Base-by-base conservation (phyloP, 2,113 vertebrate species). In the Machaerirhynchus nigripectus region DNA sequence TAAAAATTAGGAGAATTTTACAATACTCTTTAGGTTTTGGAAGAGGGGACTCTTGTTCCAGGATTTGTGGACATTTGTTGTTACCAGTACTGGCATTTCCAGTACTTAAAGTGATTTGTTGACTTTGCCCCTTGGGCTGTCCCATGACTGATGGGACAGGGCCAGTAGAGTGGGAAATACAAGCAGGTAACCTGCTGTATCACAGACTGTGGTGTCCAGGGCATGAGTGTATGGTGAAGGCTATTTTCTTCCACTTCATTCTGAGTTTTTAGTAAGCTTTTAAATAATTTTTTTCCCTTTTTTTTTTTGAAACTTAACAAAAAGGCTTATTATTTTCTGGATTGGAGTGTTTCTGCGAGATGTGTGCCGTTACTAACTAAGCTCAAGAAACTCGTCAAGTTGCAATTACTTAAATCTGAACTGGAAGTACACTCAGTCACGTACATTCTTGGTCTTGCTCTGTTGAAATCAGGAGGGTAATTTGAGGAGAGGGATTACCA, bases 401-500 rank as follows among this genome's bases (percentile, higher is more conserved):
- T 80, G 70, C 68, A 67, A 6, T 47, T 69, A 79, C 74, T 94
- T n/a, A 50, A 82, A 91, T 83, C 30, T 39, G 78, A 83, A 94
- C 89, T 93, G 84, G 94, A 95, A 89, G 81, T 79, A 93, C 83
- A 61, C 70, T 80, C 6, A 7, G 93, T 95, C 93, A 95, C 57
- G 67, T 97, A 82, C 69, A 52, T 95, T 94, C 94, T 95, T 94
- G 93, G 90, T 94, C 78, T 87, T 13, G 31, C 95, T 79, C 87
- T 39, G 69, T 15, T 90, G 91, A 87, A 87, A 61, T 50, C 75
- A 57, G 84, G 35, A 55, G 81, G 77, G 93, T 95, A 95, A 94
- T 82, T 84, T 83, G 95, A 95, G 95, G 93, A 96, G 87, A 91
- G 94, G 87, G 94, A 95, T 97, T 95, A 93, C 94, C 86, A 44